Percentiles rank a stretch among this genome's conserved stretches.
Conservation (phyloP, 2,797 vertebrate genomes). For the Borostomias antarcticus region DNA sequence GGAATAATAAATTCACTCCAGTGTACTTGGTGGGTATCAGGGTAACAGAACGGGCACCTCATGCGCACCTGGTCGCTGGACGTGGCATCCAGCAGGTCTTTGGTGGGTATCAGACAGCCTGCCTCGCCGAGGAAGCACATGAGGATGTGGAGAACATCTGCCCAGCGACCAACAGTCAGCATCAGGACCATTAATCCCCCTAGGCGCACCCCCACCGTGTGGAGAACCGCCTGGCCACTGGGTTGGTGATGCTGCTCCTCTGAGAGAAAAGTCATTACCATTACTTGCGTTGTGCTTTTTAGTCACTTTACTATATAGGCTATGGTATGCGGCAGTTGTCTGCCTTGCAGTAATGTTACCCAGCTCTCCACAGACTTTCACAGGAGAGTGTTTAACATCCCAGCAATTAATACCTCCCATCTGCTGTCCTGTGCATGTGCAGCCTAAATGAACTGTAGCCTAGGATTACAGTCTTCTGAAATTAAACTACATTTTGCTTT, state of each 20-base stretch:
- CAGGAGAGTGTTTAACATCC: too few species aligned
- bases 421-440: too few species aligned
- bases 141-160: constrained; percentile 84
- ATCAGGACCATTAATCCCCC: constrained; percentile 88
- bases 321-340: too few species aligned
- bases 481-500: neutral
- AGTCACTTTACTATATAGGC: too few species aligned
- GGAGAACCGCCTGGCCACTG: constrained; percentile 64
- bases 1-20: neutral
- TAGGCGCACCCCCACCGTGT: constrained; percentile 84
- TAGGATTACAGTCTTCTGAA: neutral
- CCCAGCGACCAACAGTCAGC: constrained; percentile 89
- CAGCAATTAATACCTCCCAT: too few species aligned
- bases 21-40: too few species aligned
- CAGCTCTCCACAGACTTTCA: too few species aligned
- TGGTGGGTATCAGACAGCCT: constrained; percentile 78
- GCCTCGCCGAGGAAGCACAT: constrained; percentile 88
- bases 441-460: neutral
- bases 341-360: too few species aligned
- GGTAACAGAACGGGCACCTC: neutral
- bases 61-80: constrained; percentile 80
- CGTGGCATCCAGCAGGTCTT: constrained; percentile 76
- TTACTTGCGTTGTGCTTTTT: too few species aligned
- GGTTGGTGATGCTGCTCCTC: constrained; percentile 80
- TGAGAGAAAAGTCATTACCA: too few species aligned